Base-by-base conservation (phyloP, 2,888 invertebrate genomes). In the Perizoma flavofasciatum region DNA sequence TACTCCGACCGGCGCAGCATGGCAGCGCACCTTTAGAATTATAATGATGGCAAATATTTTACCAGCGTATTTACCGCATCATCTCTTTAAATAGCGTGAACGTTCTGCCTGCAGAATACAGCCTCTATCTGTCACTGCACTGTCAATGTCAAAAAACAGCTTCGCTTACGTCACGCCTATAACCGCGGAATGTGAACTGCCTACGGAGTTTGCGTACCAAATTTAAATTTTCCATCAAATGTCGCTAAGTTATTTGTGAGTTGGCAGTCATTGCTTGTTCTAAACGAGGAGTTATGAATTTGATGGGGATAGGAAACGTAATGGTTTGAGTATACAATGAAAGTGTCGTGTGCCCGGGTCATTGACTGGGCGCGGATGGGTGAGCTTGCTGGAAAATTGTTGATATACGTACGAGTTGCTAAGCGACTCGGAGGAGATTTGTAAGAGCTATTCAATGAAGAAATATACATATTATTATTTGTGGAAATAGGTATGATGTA, bases 71-170 rank as follows among this genome's bases (percentile, higher is more conserved):
- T 43, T 41, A 7, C 39, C 45, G 34, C 58, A 52, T 55, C 51
- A 49, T 57, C 49, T 37, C 8, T 56, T 49, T 51, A 55, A 55
- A 58, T 52, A 61, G 54, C 50, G 8, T 9, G 33, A 46, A 45
- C 56, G 49, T 59, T 52, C 40, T 54, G 56, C 54, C 39, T 51
- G n/a, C n/a, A n/a, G 59, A 52, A 49, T 56, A 54, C 43, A 52
- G 55, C 56, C 59, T 55, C 52, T 49, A 63, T 45, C 59, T 63
- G 60, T 66, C 67, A 65, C 54, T 66, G 72, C 74, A 75, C 62
- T 78, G 78, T 73, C 79, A 79, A 79, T 79, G 78, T 78, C 78
- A 74, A 73, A 78, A 75, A 70, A 72, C 72, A 75, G 69, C 74
- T 70, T 74, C 75, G 59, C 35, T 65, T 51, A 49, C 61, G 67